Evolutionary conservation across 2,113 vertebrate species (phyloP).

Genomic region (Antechinus stuartii): DNA sequence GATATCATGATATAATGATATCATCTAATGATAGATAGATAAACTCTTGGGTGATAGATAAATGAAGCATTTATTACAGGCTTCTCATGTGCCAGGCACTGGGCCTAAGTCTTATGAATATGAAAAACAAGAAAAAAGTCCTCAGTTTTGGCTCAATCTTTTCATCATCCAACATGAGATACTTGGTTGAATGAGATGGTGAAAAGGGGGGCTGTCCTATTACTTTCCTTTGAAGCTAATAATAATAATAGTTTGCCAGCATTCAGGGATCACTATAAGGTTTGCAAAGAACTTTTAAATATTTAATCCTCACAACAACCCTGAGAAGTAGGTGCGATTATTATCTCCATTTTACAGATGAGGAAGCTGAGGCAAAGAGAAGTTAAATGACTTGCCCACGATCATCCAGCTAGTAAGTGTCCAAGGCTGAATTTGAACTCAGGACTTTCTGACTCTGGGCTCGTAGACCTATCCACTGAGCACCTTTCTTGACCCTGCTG

Average conservation of each 20-base stretch:
- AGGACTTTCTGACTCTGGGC: too few relatives aligned
- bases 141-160: neutral
- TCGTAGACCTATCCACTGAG: too few relatives aligned
- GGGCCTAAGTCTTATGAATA: neutral
- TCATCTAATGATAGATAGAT: neutral
- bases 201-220: neutral
- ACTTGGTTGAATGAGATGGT: neutral
- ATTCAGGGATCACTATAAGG: neutral
- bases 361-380: neutral
- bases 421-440: neutral
- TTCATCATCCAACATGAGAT: neutral
- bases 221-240: neutral
- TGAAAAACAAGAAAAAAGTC: neutral
- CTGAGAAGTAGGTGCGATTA: neutral
- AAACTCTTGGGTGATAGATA: neutral
- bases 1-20: too few relatives aligned
- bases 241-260: neutral
- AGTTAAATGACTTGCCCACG: neutral
- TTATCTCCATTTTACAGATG: neutral
- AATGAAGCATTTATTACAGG: neutral
- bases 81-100: neutral
- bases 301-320: neutral
- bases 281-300: neutral
- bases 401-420: neutral
- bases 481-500: neutral